phyloP scores from a whole-genome alignment of 2,888 invertebrate species.

The Rhimphoctona megacephalus region DNA sequence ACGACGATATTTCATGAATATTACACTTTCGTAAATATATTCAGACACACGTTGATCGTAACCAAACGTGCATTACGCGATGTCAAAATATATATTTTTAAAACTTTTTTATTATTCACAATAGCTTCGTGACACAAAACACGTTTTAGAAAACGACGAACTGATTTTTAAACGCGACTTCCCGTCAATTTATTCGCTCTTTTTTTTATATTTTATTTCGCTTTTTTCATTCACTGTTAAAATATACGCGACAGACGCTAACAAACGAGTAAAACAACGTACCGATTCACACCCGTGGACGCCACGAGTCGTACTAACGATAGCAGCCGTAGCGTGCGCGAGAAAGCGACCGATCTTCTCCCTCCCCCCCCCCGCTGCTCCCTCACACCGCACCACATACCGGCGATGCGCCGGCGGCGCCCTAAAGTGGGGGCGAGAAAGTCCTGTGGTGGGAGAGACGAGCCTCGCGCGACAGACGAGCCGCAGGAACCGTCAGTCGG shows the following conservation, averaged over 20 bases:
- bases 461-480: neutral
- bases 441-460: neutral
- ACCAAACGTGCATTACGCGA: neutral
- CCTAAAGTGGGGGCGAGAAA: neutral
- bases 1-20: neutral
- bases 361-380: neutral
- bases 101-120: neutral
- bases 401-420: constrained; percentile 40
- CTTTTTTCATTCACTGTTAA: neutral
- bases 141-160: constrained; percentile 8
- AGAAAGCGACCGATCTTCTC: neutral
- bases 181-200: neutral
- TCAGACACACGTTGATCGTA: neutral
- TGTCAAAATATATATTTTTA: neutral
- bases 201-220: neutral
- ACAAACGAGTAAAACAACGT: neutral
- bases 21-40: neutral
- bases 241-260: neutral
- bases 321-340: constrained; percentile 2
- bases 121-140: constrained; percentile 8
- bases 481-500: neutral
- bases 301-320: constrained; percentile 76
- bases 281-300: constrained; percentile 65
- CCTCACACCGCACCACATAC: constrained; percentile 43
- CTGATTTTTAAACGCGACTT: neutral